Evolutionary conservation across 2,888 invertebrate species (phyloP).

Genomic region (Latrodectus hesperus): DNA sequence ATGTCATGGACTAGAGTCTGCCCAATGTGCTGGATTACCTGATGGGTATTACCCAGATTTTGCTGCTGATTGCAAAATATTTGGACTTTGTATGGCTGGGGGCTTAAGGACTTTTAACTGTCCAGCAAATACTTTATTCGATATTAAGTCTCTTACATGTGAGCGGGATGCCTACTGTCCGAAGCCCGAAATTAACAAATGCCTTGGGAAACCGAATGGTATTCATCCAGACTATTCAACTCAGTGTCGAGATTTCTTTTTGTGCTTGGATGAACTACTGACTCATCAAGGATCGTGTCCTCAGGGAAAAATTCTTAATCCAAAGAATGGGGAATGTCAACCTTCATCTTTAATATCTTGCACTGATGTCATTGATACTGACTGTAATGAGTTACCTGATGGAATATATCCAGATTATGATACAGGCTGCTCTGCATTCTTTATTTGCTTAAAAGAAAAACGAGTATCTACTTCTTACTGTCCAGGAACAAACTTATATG

Average conservation of each 20-base stretch:
- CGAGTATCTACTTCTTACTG: conserved; percentile 59
- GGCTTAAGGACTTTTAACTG: conserved; percentile 66
- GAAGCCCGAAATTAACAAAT: conserved; percentile 42
- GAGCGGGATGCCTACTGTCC: conserved; percentile 49
- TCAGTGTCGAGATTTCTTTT: conserved; percentile 59
- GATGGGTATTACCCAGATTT: conserved; percentile 71
- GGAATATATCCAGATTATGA: conserved; percentile 68
- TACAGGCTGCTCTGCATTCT: conserved; percentile 69
- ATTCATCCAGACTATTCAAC: conserved; percentile 60
- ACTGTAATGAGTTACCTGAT: conserved; percentile 52
- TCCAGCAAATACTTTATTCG: conserved; percentile 59
- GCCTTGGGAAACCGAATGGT: conserved; percentile 59
- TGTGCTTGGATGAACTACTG: conserved; percentile 59
- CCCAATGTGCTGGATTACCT: conserved; percentile 66
- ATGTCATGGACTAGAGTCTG: conserved; percentile 53
- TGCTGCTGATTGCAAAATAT: conserved; percentile 60
- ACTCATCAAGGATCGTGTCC: conserved; percentile 65
- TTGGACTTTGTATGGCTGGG: conserved; percentile 68
- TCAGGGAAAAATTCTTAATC: conserved; percentile 61
- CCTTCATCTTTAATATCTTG: conserved; percentile 63
- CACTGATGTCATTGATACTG: conserved; percentile 46
- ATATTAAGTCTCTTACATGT: conserved; percentile 58
- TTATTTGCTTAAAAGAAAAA: conserved; percentile 55
- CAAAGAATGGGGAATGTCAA: conserved; percentile 49
- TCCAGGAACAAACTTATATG: conserved; percentile 53